Percentiles rank a stretch among this genome's conserved stretches.
Evolutionary conservation across 1,140 invertebrate species (phyloP).

Genomic region (Aphidius gifuensis): DNA sequence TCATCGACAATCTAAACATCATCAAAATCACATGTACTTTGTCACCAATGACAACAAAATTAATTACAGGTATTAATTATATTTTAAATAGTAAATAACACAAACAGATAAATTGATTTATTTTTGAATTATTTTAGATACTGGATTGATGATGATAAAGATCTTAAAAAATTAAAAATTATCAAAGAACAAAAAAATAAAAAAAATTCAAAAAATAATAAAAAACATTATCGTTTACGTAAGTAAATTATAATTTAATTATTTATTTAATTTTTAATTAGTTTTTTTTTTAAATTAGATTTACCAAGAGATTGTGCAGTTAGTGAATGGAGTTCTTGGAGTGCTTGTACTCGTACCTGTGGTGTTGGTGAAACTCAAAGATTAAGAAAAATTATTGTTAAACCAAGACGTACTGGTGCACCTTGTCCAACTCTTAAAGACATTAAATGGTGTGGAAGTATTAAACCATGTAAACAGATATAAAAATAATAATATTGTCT

Average conservation of each 20-base stretch:
- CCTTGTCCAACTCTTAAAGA: conserved; percentile 78
- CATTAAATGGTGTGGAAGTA: conserved; percentile 82
- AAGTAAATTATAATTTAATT: conserved; percentile 6
- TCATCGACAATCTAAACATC: conserved; percentile 63
- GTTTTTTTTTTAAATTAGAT: conserved; percentile 40
- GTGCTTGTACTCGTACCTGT: conserved; percentile 78
- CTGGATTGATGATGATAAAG: neutral
- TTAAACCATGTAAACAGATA: conserved; percentile 58
- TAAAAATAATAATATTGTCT: conserved; percentile 34
- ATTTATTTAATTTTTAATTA: neutral
- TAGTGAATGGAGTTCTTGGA: conserved; percentile 84
- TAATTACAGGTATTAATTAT: conserved; percentile 61
- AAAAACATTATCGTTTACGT: neutral
- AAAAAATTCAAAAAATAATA: neutral
- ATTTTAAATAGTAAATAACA: conserved; percentile 45
- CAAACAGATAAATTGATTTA: conserved; percentile 38
- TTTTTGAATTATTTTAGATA: conserved; percentile 6
- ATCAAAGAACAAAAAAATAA: neutral
- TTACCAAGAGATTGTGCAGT: conserved; percentile 74
- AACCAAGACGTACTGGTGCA: conserved; percentile 70
- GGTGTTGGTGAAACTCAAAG: conserved; percentile 83
- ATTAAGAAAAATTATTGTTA: conserved; percentile 70
- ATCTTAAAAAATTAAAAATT: neutral
- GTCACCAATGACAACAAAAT: conserved; percentile 62
- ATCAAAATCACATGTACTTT: conserved; percentile 65